Base-by-base conservation (phyloP, 2,888 invertebrate species). In the Hyppa rectilinea region DNA sequence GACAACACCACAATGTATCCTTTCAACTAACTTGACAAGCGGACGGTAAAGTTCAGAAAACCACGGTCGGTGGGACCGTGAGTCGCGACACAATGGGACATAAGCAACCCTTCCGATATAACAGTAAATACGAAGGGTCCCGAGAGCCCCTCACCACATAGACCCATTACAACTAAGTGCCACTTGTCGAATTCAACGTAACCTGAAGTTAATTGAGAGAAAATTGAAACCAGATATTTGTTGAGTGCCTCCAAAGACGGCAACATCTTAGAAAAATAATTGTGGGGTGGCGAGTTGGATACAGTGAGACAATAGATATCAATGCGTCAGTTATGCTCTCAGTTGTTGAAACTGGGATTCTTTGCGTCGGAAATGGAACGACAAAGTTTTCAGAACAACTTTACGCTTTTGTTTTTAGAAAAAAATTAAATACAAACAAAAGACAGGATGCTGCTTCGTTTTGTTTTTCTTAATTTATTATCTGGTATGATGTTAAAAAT, bases 201-300 rank as follows among this genome's bases (percentile, higher is more conserved):
- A 92, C 91, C 90, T 91, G 90, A 89, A 91, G 90, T 91, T 93
- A 92, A 93, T 94, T 93, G 92, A 91, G 90, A 90, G 89, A 89
- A 91, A 90, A 92, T 91, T 91, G 90, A 91, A 91, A 91, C 90
- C 90, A 90, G 90, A 92, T 91, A 91, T 90, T 90, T 87, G 73
- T 68, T 53, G 84, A 87, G 85, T 84, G 85, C 78, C 83, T 86
- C 86, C 87, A 85, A 88, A 88, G 78, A 87, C 83, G 75, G 75
- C 82, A 78, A 58, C 69, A 58, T 78, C 75, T 80, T 68, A 60
- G 65, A 79, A 81, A 84, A 81, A 83, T 79, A 71, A 79, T 72
- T 67, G 76, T 71, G 49, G 73, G 67, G 78, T 45, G 62, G 20
- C 17, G 68, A 71, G 69, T 43, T 55, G 43, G 60, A 52, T 71